Percentiles rank a stretch among this genome's conserved stretches.
Conservation (phyloP, 1,140 invertebrate species). For the Pentalonia nigronervosa region DNA sequence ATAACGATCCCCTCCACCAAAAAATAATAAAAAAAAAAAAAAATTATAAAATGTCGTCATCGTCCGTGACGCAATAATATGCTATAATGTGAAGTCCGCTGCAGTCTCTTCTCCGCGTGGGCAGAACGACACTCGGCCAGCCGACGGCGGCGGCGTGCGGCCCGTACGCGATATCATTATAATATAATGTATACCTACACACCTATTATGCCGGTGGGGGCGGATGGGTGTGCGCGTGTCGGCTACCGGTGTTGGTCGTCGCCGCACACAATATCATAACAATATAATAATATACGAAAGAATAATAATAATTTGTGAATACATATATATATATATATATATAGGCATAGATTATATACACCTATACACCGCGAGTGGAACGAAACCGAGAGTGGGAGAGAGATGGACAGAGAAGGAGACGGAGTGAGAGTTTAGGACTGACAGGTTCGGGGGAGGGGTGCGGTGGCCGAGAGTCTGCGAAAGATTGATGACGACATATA, state of each 20-base stretch:
- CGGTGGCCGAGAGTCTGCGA: neutral
- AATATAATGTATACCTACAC: neutral
- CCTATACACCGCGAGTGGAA: neutral
- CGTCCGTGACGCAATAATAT: neutral
- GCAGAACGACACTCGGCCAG: neutral
- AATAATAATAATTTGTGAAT: neutral
- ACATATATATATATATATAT: neutral
- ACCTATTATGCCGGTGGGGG: neutral
- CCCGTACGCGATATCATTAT: neutral
- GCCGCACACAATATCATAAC: neutral
- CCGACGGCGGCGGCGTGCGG: too few relatives aligned
- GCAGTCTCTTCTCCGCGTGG: neutral
- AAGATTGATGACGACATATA: conserved; percentile 49
- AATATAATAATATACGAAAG: conserved; percentile 14
- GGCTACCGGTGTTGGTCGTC: conserved; percentile 37
- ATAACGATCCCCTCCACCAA: neutral
- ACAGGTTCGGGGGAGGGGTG: neutral
- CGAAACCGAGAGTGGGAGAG: neutral
- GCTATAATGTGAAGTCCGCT: neutral
- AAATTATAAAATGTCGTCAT: neutral
- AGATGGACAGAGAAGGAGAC: neutral
- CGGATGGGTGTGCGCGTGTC: conserved; percentile 26
- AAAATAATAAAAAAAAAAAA: too few relatives aligned
- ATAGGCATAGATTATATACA: neutral
- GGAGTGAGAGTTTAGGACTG: neutral